Evolutionary conservation across 2,113 vertebrate species (phyloP).

Genomic region (Amphilophus citrinellus): DNA sequence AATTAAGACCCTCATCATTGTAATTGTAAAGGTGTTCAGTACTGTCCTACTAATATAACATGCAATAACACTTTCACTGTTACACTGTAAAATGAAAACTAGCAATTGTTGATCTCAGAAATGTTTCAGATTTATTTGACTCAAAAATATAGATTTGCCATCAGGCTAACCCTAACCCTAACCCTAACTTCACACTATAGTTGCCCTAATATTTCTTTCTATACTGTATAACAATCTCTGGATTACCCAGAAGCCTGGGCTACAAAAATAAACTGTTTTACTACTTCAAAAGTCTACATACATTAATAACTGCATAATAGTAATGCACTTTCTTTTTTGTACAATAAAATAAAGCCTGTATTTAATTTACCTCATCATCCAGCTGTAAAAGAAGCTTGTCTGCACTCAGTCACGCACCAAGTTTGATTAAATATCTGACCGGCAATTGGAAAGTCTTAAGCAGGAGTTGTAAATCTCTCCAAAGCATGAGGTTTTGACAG

Average conservation of each 20-base stretch:
- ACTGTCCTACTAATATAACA: accelerated
- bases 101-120: neutral
- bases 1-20: neutral
- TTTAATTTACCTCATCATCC: conserved; percentile 50
- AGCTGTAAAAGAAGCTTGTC: conserved; percentile 35
- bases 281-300: neutral
- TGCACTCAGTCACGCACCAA: conserved; percentile 26
- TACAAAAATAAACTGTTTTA: neutral
- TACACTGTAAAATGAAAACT: neutral
- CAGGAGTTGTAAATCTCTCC: conserved; percentile 50
- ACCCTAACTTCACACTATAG: neutral
- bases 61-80: neutral
- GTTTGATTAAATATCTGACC: conserved; percentile 48
- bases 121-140: neutral
- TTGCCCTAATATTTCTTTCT: neutral
- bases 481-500: conserved; percentile 35
- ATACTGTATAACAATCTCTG: neutral
- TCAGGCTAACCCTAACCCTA: neutral
- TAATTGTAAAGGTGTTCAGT: neutral
- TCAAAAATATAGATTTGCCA: neutral
- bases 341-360: conserved; percentile 1
- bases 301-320: neutral
- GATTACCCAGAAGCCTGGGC: neutral
- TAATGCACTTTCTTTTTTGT: neutral
- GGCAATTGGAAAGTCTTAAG: conserved; percentile 45